Conservation (phyloP, 2,888 invertebrate species). For the Drosophila putrida region DNA sequence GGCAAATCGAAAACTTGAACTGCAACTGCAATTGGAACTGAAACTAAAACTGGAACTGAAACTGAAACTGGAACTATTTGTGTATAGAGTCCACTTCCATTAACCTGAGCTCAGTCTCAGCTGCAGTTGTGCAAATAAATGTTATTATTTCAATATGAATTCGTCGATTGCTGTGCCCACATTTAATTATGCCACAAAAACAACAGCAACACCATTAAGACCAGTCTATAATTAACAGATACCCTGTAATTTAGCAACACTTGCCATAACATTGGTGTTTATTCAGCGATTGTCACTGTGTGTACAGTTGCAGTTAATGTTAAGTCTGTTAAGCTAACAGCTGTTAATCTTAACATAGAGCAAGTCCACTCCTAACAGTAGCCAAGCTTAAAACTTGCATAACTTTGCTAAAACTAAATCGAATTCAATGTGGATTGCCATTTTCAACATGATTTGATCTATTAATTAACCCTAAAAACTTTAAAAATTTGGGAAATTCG, state of each 20-base stretch:
- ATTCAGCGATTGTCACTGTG: background rate
- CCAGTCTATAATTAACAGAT: constrained; percentile 8
- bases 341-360: no score
- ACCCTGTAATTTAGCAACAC: constrained; percentile 15
- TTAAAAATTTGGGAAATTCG: no score
- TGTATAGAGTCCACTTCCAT: constrained; percentile 12
- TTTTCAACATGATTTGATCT: no score
- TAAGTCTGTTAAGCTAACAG: no score
- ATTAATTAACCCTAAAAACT: no score
- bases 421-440: no score
- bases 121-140: constrained; percentile 65
- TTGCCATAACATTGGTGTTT: background rate
- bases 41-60: constrained; percentile 58
- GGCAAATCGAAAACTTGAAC: constrained; percentile 62
- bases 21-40: constrained; percentile 37
- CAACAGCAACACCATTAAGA: constrained; percentile 11
- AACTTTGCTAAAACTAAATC: no score
- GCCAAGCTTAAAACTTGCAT: no score
- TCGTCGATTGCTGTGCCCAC: constrained; percentile 57
- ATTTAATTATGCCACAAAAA: constrained; percentile 67
- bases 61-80: constrained; percentile 7
- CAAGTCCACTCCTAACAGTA: no score
- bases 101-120: constrained; percentile 20
- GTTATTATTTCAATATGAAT: constrained; percentile 70
- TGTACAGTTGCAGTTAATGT: background rate